Percentiles rank a stretch among this genome's conserved stretches.
Evolutionary conservation across 2,888 invertebrate species (phyloP).

Genomic region (Spicauda simplicius): DNA sequence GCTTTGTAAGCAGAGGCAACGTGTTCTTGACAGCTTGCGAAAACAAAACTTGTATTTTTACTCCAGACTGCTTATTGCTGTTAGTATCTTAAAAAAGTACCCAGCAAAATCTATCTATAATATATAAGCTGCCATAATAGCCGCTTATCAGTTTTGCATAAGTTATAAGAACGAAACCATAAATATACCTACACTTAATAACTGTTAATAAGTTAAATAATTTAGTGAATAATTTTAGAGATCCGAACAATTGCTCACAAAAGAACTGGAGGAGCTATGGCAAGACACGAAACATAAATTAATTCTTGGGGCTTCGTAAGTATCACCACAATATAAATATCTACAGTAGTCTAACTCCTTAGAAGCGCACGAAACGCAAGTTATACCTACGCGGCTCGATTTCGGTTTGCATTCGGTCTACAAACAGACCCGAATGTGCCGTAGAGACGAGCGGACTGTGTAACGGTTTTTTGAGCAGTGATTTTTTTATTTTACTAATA

Average conservation of each 20-base stretch:
- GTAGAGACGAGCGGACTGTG: too few relatives aligned
- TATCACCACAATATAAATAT: not conserved
- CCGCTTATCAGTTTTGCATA: not conserved
- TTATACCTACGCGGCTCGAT: too few relatives aligned
- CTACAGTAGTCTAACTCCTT: too few relatives aligned
- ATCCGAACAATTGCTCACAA: conserved; percentile 72
- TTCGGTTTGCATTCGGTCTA: too few relatives aligned
- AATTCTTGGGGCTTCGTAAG: conserved; percentile 76
- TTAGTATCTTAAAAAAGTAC: conserved; percentile 46
- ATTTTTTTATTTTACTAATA: too few relatives aligned
- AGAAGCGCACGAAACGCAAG: too few relatives aligned
- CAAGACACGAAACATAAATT: conserved; percentile 73
- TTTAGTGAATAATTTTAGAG: conserved; percentile 54
- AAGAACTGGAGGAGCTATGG: conserved; percentile 70
- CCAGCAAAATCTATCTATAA: too few relatives aligned
- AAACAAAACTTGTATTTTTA: conserved; percentile 66
- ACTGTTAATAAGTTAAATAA: not conserved
- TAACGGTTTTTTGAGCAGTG: too few relatives aligned
- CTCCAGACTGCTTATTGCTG: conserved; percentile 66
- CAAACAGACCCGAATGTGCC: too few relatives aligned
- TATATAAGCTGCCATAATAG: too few relatives aligned
- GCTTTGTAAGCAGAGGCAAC: conserved; percentile 67
- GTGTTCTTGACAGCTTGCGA: conserved; percentile 58
- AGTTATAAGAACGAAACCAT: not conserved
- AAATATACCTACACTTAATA: not conserved